phyloP scores from a whole-genome alignment of 2,113 vertebrate species.

The Nothobranchius kuhntae region DNA sequence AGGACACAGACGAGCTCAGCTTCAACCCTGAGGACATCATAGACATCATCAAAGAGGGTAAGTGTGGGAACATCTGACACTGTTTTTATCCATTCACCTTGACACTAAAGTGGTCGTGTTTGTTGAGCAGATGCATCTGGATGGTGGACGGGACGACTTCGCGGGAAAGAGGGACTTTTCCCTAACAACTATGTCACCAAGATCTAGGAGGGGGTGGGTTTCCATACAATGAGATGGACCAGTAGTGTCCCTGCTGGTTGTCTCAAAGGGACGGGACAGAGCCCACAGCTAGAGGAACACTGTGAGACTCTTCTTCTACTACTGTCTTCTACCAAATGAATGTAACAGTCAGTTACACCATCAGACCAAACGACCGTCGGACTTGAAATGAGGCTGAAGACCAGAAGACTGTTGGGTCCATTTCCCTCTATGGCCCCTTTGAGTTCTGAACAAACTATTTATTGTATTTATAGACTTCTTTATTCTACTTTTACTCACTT shows the following conservation, averaged over 20 bases:
- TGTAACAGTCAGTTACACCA: conserved; percentile 40
- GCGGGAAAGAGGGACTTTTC: conserved; percentile 97
- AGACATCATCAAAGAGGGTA: conserved; percentile 94
- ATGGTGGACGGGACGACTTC: conserved; percentile 95
- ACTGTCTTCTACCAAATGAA: conserved; percentile 45
- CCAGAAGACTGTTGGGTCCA: conserved; percentile 58
- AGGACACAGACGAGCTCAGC: conserved; percentile 98
- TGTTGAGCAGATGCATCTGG: conserved; percentile 87
- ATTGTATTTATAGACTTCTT: conserved; percentile 92
- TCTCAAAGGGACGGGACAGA: conserved; percentile 16
- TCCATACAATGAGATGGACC: conserved; percentile 22
- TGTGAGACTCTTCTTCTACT: conserved; percentile 50
- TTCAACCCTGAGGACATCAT: conserved; percentile 97
- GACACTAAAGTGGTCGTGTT: background rate
- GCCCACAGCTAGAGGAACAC: conserved; percentile 19
- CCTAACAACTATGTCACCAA: conserved; percentile 98
- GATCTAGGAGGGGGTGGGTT: conserved; percentile 78
- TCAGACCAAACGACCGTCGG: conserved; percentile 39
- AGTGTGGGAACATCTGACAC: background rate
- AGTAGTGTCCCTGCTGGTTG: conserved; percentile 25
- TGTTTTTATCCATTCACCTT: background rate
- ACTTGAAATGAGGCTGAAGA: conserved; percentile 50
- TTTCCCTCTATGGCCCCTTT: conserved; percentile 56
- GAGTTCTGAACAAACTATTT: conserved; percentile 90
- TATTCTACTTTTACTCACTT: conserved; percentile 58